Conservation (phyloP, 2,888 invertebrate species). For the Mellilla xanthometata region DNA sequence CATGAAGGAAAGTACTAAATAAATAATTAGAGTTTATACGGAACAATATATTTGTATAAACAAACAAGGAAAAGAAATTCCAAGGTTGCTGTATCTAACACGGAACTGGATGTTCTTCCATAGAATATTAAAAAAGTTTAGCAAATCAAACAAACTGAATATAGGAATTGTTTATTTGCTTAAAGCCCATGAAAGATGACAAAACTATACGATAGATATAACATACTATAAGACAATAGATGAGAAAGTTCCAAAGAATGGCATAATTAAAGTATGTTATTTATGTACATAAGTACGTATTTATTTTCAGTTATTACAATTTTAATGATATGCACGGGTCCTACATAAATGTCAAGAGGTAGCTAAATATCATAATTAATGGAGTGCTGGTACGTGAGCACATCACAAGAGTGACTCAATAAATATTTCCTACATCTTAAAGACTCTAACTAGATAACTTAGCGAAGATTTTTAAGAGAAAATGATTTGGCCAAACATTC, state of each 20-base stretch:
- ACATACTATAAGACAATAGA: not conserved
- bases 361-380: constrained; percentile 21
- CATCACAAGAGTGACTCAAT: not conserved
- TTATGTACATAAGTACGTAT: not conserved
- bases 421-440: constrained; percentile 3
- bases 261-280: not conserved
- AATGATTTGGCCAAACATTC: constrained; percentile 14
- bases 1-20: too few species aligned
- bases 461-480: constrained; percentile 4
- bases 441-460: not conserved
- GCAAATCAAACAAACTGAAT: too few species aligned
- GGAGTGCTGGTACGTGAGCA: constrained; percentile 1
- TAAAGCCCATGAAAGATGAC: too few species aligned
- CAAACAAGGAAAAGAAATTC: too few species aligned
- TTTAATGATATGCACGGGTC: constrained; percentile 1
- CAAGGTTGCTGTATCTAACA: too few species aligned
- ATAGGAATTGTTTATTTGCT: too few species aligned
- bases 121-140: too few species aligned
- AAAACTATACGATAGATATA: too few species aligned
- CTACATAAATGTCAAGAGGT: constrained; percentile 7
- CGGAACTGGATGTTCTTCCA: too few species aligned
- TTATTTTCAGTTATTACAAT: too few species aligned
- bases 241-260: not conserved
- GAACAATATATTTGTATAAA: too few species aligned
- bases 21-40: too few species aligned